Evolutionary conservation across 2,888 invertebrate genomes (phyloP), one percentile per base, ranked within the genome.

Genomic region (Pardosa pseudoannulata): DNA sequence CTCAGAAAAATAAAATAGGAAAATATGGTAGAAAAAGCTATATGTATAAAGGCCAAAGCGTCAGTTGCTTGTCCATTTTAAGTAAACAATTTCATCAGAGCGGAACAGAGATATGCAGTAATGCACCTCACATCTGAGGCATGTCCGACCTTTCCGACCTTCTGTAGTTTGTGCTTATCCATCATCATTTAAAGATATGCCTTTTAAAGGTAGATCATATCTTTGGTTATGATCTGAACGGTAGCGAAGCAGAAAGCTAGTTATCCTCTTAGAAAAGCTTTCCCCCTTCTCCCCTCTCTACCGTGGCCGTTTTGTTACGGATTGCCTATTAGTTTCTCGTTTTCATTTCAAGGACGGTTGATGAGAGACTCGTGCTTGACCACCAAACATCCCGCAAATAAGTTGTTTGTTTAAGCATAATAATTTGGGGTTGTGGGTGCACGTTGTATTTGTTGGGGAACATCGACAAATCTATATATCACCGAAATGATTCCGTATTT

Each of bases 151-250:
- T 80, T 41, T 80, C n/a, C n/a, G 65, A 74, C 80, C 74, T 56
- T n/a, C 0, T 16, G 80, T 16, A n/a, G 72, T 72, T 31, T 41
- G 19, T 67, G 36, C 80, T 67, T 73, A 80, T 68, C 73, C 73
- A 80, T 74, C 74, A 74, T 74, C 80, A 80, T 80, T 73, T 68
- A 73, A 67, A 80, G 71, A 64, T 68, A 67, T 50, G 27, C 62
- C 31, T 71, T 72, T 29, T 79, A 31, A 46, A 80, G 39, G 68
- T 36, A n/a, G 36, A 16, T n/a, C 27, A 19, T 79, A 79, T 79
- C 79, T 39, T 32, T 7, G 28, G 46, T 39, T 29, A 28, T 11
- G 32, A 79, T 79, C 72, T 46, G 7, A 46, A 46, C 72, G 65
- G 72, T 65, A 79, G 79, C 72, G 19, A 64, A 41, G 28, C 65